Conservation (phyloP, 1,140 invertebrate species). For the Psilanteris sp. region DNA sequence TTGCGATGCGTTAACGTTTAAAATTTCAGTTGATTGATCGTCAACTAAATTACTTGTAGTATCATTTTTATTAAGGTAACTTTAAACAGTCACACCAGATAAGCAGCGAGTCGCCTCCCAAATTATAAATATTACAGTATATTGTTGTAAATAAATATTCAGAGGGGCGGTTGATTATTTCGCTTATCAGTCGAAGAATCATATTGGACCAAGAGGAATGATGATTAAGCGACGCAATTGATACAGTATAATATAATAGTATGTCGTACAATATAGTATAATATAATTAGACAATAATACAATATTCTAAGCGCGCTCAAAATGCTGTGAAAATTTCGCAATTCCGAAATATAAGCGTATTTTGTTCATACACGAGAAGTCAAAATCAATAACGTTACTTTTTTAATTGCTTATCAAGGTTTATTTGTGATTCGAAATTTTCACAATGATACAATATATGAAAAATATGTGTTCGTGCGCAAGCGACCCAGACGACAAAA, state of each 20-base stretch:
- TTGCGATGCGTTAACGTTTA: too few species aligned
- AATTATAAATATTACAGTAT: too few species aligned
- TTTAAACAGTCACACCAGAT: slow-evolving; percentile 15
- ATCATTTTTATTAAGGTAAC: slow-evolving; percentile 36
- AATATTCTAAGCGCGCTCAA: slow-evolving; percentile 31
- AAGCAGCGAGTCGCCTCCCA: slow-evolving; percentile 6
- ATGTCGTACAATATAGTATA: slow-evolving; percentile 4
- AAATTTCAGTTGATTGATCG: too few species aligned
- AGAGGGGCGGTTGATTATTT: slow-evolving; percentile 45
- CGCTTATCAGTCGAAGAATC: slow-evolving; percentile 17
- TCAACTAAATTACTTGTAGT: too few species aligned
- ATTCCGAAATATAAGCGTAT: slow-evolving; percentile 11
- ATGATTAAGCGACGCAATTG: slow-evolving; percentile 49
- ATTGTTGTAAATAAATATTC: too few species aligned
- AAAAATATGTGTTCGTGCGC: slow-evolving; percentile 37
- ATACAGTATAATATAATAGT: slow-evolving; percentile 28
- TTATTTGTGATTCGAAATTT: slow-evolving; percentile 15
- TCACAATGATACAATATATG: slow-evolving; percentile 21
- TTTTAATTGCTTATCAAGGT: not conserved
- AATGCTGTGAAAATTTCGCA: slow-evolving; percentile 29
- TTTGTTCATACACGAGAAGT: too few species aligned
- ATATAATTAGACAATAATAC: slow-evolving; percentile 13
- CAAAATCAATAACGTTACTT: not conserved
- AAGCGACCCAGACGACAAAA: slow-evolving; percentile 12
- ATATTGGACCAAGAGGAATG: slow-evolving; percentile 65